Evolutionary conservation across 1,140 invertebrate genomes (phyloP), one percentile per base, ranked within the genome.

Genomic region (Planococcus citri): DNA sequence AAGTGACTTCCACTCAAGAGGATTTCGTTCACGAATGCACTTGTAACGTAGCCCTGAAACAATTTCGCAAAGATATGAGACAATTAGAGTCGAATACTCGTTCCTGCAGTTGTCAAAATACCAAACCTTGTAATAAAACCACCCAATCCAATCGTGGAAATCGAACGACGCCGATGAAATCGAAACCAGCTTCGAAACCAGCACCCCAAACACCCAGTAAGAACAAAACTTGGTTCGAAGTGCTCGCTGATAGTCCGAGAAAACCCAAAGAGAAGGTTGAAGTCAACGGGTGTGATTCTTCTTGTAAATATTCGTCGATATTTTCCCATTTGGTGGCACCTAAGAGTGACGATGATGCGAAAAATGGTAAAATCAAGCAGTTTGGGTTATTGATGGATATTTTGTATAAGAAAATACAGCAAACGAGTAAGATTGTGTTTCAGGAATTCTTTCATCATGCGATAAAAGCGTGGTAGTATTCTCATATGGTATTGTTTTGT

Each of bases 151-250:
- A 17, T 51, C 4, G n/a, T 2, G 17, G 6, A 17, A 51, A 51
- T 17, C 41, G n/a, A 51, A 51, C n/a, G 17, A 51, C 41, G 6
- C 41, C 41, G 17, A 51, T 51, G 10, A 51, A 51, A 51, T 4
- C 12, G 6, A 51, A 51, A 51, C 41, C 10, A n/a, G 17, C 17
- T n/a, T 9, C 6, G 4, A 51, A 51, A 51, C 2, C 41, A 9
- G 6, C 17, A 20, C 41, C 41, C 2, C 41, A 51, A 51, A 51
- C 41, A 9, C 41, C 41, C 4, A 51, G 3, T 64, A 64, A 24
- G 17, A 64, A 9, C 20, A 64, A 64, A 64, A 64, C 60, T 27
- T 64, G 60, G 60, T 64, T 64, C 22, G 60, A 64, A 10, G 60
- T 64, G 22, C 25, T 64, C 9, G 22, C 22, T 9, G 60, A 64